Conservation (phyloP, 1,140 invertebrate species). For the Heliothis subflexa region DNA sequence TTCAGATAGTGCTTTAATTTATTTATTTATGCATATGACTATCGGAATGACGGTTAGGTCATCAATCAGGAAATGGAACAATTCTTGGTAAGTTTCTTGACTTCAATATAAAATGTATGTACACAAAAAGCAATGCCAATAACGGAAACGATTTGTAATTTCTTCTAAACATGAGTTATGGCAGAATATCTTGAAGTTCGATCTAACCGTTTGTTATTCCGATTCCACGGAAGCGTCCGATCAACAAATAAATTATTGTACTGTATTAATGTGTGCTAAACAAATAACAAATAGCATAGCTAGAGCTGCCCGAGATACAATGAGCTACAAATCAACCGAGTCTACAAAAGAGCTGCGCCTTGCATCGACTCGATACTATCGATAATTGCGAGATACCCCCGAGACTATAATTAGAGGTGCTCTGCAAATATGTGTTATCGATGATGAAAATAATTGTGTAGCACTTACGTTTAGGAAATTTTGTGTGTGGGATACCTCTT, state of each 20-base stretch:
- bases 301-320: slow-evolving; percentile 19
- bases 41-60: no score
- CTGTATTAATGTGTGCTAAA: slow-evolving; percentile 31
- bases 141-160: slow-evolving; percentile 21
- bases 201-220: slow-evolving; percentile 4
- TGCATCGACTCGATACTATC: slow-evolving; percentile 36
- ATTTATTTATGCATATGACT: no score
- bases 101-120: no score
- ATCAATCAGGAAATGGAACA: no score
- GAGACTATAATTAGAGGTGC: slow-evolving; percentile 25
- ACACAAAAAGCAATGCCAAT: not conserved
- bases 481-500: not conserved
- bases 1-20: no score
- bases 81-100: no score
- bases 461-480: slow-evolving; percentile 6
- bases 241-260: slow-evolving; percentile 35
- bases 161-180: slow-evolving; percentile 9
- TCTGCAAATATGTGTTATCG: slow-evolving; percentile 15
- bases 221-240: slow-evolving; percentile 9
- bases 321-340: slow-evolving; percentile 30
- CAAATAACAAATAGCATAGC: slow-evolving; percentile 12
- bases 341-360: slow-evolving; percentile 22
- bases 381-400: slow-evolving; percentile 33
- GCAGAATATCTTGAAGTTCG: not conserved
- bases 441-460: slow-evolving; percentile 7